Base-by-base conservation (phyloP, 2,888 invertebrate genomes). In the Molanna angustata region DNA sequence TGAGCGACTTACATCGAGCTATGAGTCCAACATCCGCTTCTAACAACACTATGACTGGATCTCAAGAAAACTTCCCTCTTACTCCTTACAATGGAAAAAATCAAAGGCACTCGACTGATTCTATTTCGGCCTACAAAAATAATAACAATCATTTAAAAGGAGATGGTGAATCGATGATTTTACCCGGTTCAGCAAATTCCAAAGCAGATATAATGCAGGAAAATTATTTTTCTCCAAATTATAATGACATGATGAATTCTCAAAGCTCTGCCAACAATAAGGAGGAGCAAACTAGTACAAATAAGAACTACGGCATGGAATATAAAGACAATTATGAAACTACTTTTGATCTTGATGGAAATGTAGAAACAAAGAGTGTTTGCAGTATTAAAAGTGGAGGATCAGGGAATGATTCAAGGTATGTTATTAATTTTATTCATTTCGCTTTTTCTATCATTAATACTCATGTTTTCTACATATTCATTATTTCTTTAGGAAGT, bases 341-440 rank as follows among this genome's bases (percentile, higher is more conserved):
- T 13, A 91, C 90, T 22, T 94, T 91, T 72, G 94, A 93, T 70
- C 80, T 92, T 63, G 94, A 94, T 67, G 93, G 92, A 57, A 92
- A 92, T 71, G 88, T 93, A 58, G 94, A 94, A 71, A 94, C 94
- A 3, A 86, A 92, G 64, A 92, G 92, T 61, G 89, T 90, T 60
- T 89, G 90, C 69, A 89, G 88, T 70, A 82, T 86, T 49, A 86
- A 86, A 65, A 84, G 87, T 64, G 85, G 85, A 57, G 85, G 88
- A 63, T 88, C 88, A 18, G 84, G 85, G 63, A 88, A 88, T 63
- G 90, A 89, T 66, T 84, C 82, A 80, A 84, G 90, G 90, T 90
- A 82, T 71, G 71, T 65, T n/a, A n/a, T n/a, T n/a, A n/a, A n/a
- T n/a, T n/a, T n/a, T n/a, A n/a, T n/a, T n/a, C n/a, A n/a, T n/a